These are phyloP conservation scores for Pyrrhia umbra DNA, from an alignment of 2,888 invertebrate genomes.

Conservation along the genomic window DNA sequence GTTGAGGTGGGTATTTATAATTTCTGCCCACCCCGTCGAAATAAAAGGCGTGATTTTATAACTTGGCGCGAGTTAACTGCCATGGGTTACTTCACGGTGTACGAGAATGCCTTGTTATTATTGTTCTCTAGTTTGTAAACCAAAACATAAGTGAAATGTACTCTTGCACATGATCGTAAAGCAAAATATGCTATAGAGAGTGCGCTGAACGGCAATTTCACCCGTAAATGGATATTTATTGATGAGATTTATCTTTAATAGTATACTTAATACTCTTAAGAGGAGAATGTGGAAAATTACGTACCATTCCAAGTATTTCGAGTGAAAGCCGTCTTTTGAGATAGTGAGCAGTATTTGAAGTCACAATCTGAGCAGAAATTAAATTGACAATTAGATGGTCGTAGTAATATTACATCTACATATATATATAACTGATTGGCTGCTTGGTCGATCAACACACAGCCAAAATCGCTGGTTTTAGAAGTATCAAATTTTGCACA, in stretches of 20 bases:
- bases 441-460: no score
- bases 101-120: background rate
- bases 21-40: no score
- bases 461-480: no score
- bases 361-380: background rate
- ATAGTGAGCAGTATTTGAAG: background rate
- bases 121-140: conserved; percentile 6
- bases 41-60: background rate
- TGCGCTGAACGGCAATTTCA: conserved; percentile 24
- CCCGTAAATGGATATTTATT: conserved; percentile 36
- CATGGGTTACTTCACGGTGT: background rate
- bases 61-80: no score
- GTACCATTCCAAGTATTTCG: background rate
- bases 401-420: no score
- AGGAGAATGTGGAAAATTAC: conserved; percentile 8
- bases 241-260: conserved; percentile 13
- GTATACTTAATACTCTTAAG: background rate
- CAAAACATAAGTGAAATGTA: conserved; percentile 17
- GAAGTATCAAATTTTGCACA: no score
- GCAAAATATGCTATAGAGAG: conserved; percentile 4
- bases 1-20: no score
- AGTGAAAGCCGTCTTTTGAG: conserved; percentile 2
- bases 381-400: background rate
- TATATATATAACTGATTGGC: no score
- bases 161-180: conserved; percentile 25